These are phyloP conservation scores for Adelosebastes latens DNA, from an alignment of 2,797 vertebrate species.

Conservation along the genomic window DNA sequence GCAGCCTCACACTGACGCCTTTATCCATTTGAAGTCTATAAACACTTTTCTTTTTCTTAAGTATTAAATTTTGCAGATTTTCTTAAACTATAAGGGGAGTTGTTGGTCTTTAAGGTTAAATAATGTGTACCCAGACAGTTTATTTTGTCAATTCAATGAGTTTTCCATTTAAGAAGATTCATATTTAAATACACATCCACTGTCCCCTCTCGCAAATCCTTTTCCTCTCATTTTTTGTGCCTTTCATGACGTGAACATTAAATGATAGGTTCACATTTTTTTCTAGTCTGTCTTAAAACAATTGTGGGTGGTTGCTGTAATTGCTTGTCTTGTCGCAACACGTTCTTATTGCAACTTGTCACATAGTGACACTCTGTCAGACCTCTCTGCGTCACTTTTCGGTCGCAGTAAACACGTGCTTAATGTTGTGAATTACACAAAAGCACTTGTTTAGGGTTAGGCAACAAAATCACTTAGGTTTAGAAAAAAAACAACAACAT, in stretches of 20 bases:
- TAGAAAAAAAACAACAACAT: no score
- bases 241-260: background rate
- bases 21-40: constrained; percentile 13
- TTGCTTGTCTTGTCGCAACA: accelerated
- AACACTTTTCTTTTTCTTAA: background rate
- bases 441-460: no score
- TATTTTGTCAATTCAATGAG: accelerated
- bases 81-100: background rate
- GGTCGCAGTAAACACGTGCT: no score
- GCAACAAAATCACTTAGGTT: no score
- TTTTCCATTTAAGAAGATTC: background rate
- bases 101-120: background rate
- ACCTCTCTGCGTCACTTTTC: no score
- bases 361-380: no score
- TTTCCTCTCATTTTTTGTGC: background rate
- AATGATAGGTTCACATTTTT: background rate
- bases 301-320: background rate
- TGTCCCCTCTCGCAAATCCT: background rate
- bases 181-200: background rate
- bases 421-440: no score
- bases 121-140: background rate
- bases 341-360: accelerated
- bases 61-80: background rate
- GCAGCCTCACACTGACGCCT: constrained; percentile 1
- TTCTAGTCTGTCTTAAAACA: background rate